Evolutionary conservation across 1,140 invertebrate species (phyloP).

Genomic region (Linepithema humile): DNA sequence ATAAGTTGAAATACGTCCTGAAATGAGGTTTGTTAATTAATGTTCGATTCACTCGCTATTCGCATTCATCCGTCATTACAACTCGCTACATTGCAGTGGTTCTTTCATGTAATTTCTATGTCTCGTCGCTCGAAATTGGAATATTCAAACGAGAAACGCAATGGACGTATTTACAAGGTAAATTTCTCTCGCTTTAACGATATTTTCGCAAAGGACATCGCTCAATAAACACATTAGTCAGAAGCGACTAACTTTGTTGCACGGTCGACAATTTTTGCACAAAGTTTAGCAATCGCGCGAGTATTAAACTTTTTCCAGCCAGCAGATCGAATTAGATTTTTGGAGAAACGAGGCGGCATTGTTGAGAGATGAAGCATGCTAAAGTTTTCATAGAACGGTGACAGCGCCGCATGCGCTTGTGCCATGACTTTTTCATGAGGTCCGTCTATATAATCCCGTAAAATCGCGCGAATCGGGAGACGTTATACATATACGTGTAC

Average conservation of each 20-base stretch:
- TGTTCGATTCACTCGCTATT: background rate
- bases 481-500: background rate
- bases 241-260: background rate
- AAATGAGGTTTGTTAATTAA: background rate
- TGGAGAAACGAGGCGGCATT: constrained; percentile 7
- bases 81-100: background rate
- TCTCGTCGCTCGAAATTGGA: too few species aligned
- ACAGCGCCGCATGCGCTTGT: background rate
- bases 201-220: constrained; percentile 1
- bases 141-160: background rate
- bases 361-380: background rate
- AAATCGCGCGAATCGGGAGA: constrained; percentile 10
- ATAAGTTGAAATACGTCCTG: background rate
- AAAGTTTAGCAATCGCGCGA: constrained; percentile 22
- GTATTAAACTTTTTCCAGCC: constrained; percentile 22
- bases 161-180: background rate
- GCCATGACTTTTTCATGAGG: constrained; percentile 39
- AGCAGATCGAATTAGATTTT: constrained; percentile 28
- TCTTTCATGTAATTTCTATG: background rate
- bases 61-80: background rate
- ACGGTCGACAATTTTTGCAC: constrained; percentile 16
- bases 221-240: background rate
- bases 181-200: background rate
- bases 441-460: constrained; percentile 16
- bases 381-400: constrained; percentile 29